Conservation (phyloP, 2,888 invertebrate species). For the Acronicta aceris region DNA sequence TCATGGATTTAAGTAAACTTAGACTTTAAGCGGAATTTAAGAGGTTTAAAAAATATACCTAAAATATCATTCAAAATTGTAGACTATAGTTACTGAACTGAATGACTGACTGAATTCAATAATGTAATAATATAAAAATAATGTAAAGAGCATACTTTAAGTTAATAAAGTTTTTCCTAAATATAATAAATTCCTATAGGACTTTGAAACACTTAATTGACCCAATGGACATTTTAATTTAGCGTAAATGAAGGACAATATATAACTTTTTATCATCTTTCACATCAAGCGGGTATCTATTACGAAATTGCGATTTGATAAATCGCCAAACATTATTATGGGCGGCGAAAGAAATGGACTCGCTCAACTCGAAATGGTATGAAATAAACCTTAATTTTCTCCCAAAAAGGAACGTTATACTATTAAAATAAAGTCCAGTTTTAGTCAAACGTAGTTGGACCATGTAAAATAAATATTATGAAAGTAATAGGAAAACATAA, state of each 20-base stretch:
- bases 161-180: too few species aligned
- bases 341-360: conserved; percentile 87
- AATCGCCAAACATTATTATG: conserved; percentile 87
- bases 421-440: conserved; percentile 60
- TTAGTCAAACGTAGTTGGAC: conserved; percentile 43
- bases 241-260: conserved; percentile 63
- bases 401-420: conserved; percentile 64
- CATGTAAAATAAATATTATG: conserved; percentile 78
- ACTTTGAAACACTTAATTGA: conserved; percentile 32
- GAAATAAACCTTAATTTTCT: conserved; percentile 53
- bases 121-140: too few species aligned
- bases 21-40: too few species aligned
- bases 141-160: too few species aligned
- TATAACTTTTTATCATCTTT: conserved; percentile 78
- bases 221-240: conserved; percentile 49
- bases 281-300: conserved; percentile 87
- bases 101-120: too few species aligned
- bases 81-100: too few species aligned
- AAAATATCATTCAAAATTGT: too few species aligned
- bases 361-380: conserved; percentile 79
- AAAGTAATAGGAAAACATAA: conserved; percentile 81
- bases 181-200: not conserved
- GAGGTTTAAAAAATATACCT: too few species aligned
- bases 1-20: too few species aligned
- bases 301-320: conserved; percentile 89